phyloP scores from a whole-genome alignment of 1,140 invertebrate species.

The Drosophila gunungcola region DNA sequence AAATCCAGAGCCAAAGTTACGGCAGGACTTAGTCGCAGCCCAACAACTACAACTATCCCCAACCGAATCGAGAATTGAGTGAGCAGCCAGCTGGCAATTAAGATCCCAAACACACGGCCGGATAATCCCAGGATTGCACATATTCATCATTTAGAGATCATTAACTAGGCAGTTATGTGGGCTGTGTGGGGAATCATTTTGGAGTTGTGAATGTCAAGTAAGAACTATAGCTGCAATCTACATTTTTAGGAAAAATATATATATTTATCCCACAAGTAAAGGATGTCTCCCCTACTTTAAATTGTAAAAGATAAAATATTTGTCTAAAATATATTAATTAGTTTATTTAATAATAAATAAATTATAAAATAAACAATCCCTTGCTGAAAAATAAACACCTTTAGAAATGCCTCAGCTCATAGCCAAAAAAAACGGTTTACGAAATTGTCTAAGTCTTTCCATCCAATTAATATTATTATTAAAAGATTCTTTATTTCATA shows the following conservation, averaged over 20 bases:
- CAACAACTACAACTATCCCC: slow-evolving; percentile 24
- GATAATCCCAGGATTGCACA: slow-evolving; percentile 12
- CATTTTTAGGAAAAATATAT: neutral
- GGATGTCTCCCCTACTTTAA: too few species aligned
- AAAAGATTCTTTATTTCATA: too few species aligned
- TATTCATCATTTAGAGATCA: slow-evolving; percentile 43
- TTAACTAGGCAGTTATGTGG: slow-evolving; percentile 37
- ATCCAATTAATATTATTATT: too few species aligned
- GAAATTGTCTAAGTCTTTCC: too few species aligned
- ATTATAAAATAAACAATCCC: too few species aligned
- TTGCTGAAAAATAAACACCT: too few species aligned
- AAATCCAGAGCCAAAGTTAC: neutral
- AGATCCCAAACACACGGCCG: slow-evolving; percentile 17
- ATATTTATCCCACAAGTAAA: too few species aligned
- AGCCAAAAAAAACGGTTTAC: too few species aligned
- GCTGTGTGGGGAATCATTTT: neutral
- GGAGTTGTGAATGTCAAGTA: neutral
- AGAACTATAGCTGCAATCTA: neutral
- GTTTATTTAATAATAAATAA: too few species aligned
- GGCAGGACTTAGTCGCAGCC: slow-evolving; percentile 9
- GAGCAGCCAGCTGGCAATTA: slow-evolving; percentile 27
- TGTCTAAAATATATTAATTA: too few species aligned
- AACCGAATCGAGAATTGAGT: slow-evolving; percentile 15
- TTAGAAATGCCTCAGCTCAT: too few species aligned
- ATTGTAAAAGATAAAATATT: too few species aligned